These are phyloP conservation scores for Drosophila subobscura DNA, from an alignment of 1,140 invertebrate species.

Conservation along the genomic window DNA sequence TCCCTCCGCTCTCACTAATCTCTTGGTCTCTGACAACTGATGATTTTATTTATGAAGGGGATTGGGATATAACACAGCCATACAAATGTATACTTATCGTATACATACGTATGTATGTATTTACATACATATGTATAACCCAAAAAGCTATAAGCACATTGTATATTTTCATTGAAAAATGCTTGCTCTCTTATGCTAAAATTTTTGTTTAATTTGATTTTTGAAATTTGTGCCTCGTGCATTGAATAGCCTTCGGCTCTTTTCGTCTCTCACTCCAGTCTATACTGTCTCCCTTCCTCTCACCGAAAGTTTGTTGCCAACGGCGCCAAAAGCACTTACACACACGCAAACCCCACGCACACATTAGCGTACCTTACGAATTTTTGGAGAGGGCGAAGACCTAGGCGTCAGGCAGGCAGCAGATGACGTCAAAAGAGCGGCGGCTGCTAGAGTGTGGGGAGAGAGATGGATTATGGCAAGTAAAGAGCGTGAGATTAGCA, in stretches of 20 bases:
- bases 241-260: conserved; percentile 10
- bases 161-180: conserved; percentile 47
- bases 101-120: conserved; percentile 8
- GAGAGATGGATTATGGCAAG: conserved; percentile 8
- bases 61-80: background rate
- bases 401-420: conserved; percentile 20
- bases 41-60: conserved; percentile 70
- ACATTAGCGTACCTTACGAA: conserved; percentile 3
- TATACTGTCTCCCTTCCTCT: too few relatives aligned
- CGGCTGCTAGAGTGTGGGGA: conserved; percentile 16
- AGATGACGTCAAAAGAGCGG: conserved; percentile 33
- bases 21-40: conserved; percentile 65
- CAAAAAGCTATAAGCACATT: background rate
- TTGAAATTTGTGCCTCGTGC: conserved; percentile 18
- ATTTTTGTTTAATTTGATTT: conserved; percentile 34
- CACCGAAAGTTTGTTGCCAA: conserved; percentile 32
- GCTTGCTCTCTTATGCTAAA: background rate
- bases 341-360: conserved; percentile 5
- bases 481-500: conserved; percentile 18
- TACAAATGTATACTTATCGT: conserved; percentile 26
- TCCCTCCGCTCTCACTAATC: conserved; percentile 38
- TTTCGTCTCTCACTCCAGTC: background rate
- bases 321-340: conserved; percentile 41
- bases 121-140: conserved; percentile 8
- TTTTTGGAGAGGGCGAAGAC: conserved; percentile 40